phyloP scores from a whole-genome alignment of 2,888 invertebrate species.

The Oasisia sp. region DNA sequence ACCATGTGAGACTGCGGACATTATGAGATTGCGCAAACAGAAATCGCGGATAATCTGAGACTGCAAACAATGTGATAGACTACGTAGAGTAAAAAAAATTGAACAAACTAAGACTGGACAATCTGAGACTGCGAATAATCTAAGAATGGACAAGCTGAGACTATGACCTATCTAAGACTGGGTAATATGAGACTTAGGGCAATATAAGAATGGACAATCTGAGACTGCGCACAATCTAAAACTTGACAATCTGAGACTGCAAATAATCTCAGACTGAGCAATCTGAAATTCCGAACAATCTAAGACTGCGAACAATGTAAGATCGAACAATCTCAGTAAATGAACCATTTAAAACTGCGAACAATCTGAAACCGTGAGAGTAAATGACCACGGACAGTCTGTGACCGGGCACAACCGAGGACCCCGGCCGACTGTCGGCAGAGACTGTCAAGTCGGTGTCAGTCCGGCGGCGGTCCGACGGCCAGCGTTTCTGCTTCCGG shows the following conservation, averaged over 20 bases:
- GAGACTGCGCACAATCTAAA: not conserved
- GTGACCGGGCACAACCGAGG: not conserved
- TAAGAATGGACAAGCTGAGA: not conserved
- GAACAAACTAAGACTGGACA: not conserved
- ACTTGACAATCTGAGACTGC: not conserved
- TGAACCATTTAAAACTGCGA: not conserved
- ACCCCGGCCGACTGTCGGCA: not conserved
- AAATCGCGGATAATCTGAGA: not conserved
- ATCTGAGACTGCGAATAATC: not conserved
- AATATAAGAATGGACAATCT: not conserved
- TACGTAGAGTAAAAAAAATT: no score
- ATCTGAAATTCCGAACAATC: not conserved
- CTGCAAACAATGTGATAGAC: not conserved
- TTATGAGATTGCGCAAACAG: not conserved
- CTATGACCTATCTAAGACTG: not conserved
- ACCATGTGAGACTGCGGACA: not conserved
- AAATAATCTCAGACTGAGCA: no score
- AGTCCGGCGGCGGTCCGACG: no score
- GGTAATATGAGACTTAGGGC: not conserved
- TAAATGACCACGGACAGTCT: not conserved
- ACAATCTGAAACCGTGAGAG: not conserved
- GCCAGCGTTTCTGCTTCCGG: not conserved
- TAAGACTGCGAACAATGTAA: not conserved
- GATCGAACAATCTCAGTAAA: not conserved
- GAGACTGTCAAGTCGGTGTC: no score